phyloP scores from a whole-genome alignment of 2,888 invertebrate species.

The Leucoma salicis region DNA sequence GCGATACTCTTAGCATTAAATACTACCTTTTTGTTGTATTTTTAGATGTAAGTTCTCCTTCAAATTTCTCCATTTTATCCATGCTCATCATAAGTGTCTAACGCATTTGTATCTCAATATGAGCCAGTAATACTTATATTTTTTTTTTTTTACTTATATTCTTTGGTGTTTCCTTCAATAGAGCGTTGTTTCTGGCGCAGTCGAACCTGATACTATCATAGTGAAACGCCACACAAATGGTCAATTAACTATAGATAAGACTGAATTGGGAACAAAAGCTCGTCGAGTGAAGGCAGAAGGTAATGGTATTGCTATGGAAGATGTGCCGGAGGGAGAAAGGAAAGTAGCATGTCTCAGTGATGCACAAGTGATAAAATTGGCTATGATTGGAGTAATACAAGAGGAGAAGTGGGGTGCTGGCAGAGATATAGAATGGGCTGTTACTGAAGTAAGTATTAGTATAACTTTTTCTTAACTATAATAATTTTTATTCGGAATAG shows the following conservation, averaged over 20 bases:
- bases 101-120: no score
- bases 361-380: slow-evolving; percentile 78
- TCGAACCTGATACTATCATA: slow-evolving; percentile 89
- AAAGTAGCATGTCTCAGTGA: slow-evolving; percentile 79
- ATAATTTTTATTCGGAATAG: no score
- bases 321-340: slow-evolving; percentile 61
- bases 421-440: slow-evolving; percentile 92
- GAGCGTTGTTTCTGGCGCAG: slow-evolving; percentile 90
- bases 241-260: slow-evolving; percentile 65
- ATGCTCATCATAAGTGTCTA: no score
- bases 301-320: slow-evolving; percentile 62
- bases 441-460: slow-evolving; percentile 76
- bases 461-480: no score
- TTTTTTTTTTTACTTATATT: no score
- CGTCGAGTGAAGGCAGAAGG: slow-evolving; percentile 66
- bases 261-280: slow-evolving; percentile 79
- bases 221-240: slow-evolving; percentile 76
- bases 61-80: no score
- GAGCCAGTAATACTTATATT: no score
- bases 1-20: no score
- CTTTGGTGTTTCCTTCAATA: slow-evolving; percentile 57
- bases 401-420: slow-evolving; percentile 86
- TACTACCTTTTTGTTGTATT: no score
- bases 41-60: no score
- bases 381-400: slow-evolving; percentile 71